These are phyloP conservation scores for Sebastiscus tertius DNA, from an alignment of 2,797 vertebrate species.

Conservation along the genomic window DNA sequence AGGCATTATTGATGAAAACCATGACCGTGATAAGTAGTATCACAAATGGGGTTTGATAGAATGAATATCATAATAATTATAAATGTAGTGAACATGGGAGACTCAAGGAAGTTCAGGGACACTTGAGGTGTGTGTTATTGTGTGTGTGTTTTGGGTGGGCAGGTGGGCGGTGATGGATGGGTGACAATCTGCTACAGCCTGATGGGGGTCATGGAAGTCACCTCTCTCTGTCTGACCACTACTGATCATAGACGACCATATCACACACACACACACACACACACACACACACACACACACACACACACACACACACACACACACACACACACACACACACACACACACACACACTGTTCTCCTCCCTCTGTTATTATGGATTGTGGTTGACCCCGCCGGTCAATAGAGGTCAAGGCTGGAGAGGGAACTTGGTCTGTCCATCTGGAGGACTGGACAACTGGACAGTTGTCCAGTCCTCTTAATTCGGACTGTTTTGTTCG, in stretches of 20 bases:
- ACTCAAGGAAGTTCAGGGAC: not conserved
- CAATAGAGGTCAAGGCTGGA: constrained; percentile 65
- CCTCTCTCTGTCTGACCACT: constrained; percentile 39
- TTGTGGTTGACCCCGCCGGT: constrained; percentile 45
- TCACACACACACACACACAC: not conserved
- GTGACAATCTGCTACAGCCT: constrained; percentile 73
- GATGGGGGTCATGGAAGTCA: constrained; percentile 67
- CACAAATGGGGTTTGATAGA: not conserved
- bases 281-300: constrained; percentile 8
- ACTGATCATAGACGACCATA: not conserved
- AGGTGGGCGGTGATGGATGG: constrained; percentile 66
- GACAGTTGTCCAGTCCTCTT: not conserved
- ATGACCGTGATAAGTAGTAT: not conserved
- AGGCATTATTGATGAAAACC: not conserved
- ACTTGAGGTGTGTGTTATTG: not conserved
- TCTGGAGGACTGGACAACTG: constrained; percentile 48
- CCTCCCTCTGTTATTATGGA: constrained; percentile 39
- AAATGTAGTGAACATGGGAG: not conserved
- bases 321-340: constrained; percentile 17
- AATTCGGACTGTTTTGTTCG: not conserved
- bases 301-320: constrained; percentile 30
- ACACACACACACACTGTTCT: not conserved
- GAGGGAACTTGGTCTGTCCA: constrained; percentile 51
- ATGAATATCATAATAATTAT: not conserved
- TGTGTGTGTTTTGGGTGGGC: constrained; percentile 1